Evolutionary conservation across 2,797 vertebrate species (phyloP).

Genomic region (Acanthiza pusilla): DNA sequence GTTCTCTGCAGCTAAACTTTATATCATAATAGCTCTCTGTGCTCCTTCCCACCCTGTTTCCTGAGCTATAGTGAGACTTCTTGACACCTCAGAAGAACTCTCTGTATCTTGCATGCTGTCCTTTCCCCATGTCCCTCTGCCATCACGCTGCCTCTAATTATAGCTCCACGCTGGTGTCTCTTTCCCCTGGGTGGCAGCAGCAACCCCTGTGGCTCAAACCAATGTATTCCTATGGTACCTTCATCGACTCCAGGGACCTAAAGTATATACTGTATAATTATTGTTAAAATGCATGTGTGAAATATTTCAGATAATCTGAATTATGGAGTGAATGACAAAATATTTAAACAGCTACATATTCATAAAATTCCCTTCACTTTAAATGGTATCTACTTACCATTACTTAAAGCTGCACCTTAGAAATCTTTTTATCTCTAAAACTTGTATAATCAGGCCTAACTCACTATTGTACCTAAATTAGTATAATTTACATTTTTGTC

Average conservation of each 20-base stretch:
- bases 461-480: neutral
- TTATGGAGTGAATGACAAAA: neutral
- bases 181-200: neutral
- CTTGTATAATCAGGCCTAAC: neutral
- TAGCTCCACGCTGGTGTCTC: neutral
- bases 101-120: neutral
- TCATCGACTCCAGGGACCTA: neutral
- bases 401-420: neutral
- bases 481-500: slow-evolving; percentile 1
- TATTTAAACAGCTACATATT: neutral
- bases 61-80: neutral
- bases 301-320: neutral
- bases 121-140: neutral
- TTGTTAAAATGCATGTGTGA: neutral
- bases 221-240: neutral
- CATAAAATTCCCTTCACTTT: neutral
- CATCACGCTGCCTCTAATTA: neutral
- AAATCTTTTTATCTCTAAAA: neutral
- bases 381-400: neutral
- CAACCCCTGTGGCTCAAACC: neutral
- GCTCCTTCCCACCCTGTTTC: neutral
- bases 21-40: neutral
- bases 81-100: neutral
- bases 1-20: neutral
- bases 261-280: neutral